Conservation (phyloP, 64 coral and sea anemone genomes). For the Hydrozoanthus tunicans region DNA sequence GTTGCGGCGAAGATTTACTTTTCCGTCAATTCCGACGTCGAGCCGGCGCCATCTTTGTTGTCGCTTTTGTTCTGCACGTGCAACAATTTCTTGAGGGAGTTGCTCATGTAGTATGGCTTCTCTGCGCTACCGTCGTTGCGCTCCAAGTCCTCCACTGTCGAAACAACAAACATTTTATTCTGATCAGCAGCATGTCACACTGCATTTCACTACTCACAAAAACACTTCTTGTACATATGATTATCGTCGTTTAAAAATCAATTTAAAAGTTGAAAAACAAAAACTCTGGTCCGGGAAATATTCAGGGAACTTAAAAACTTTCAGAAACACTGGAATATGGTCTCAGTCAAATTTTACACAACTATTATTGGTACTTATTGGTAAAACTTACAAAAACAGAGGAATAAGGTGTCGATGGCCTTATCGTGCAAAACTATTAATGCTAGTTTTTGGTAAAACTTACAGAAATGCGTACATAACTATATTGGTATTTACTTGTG, state of each 20-base stretch:
- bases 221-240: too few species aligned
- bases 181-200: too few species aligned
- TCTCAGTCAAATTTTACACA: too few species aligned
- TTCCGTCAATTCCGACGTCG: constrained; percentile 18
- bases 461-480: neutral
- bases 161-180: neutral
- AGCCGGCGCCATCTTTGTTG: neutral
- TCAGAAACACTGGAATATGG: too few species aligned
- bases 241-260: too few species aligned
- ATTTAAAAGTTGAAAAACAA: too few species aligned
- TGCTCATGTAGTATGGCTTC: constrained; percentile 98
- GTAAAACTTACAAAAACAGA: constrained; percentile 84
- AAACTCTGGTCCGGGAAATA: too few species aligned
- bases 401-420: neutral
- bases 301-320: constrained; percentile 1
- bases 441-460: neutral
- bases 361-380: too few species aligned
- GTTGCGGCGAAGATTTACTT: neutral
- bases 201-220: too few species aligned
- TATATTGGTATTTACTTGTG: neutral
- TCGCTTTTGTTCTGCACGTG: constrained; percentile 65
- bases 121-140: constrained; percentile 93
- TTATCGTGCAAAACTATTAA: neutral
- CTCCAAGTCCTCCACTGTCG: constrained; percentile 88
- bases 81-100: constrained; percentile 70